These are phyloP conservation scores for Mylabris sibirica DNA, from an alignment of 2,888 invertebrate species.

Conservation along the genomic window DNA sequence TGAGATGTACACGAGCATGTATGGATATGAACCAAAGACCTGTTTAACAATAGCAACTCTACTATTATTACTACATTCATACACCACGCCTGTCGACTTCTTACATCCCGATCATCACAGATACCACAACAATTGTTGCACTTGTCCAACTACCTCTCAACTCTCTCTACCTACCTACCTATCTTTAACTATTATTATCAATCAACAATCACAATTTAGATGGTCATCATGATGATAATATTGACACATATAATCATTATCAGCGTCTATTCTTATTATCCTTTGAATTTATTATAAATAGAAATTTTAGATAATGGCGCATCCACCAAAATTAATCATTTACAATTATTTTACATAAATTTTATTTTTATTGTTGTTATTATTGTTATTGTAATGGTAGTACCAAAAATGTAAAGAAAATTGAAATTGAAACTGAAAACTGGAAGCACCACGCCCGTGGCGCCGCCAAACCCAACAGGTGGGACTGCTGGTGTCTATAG, in stretches of 20 bases:
- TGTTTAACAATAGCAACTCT: slow-evolving; percentile 35
- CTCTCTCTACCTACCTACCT: background rate
- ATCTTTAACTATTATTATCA: background rate
- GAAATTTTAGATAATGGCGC: background rate
- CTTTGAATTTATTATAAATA: background rate
- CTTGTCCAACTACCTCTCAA: slow-evolving; percentile 1
- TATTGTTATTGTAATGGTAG: background rate
- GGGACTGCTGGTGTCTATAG: slow-evolving; percentile 46
- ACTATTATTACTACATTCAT: slow-evolving; percentile 37
- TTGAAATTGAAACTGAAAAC: slow-evolving; percentile 10
- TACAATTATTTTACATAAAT: background rate
- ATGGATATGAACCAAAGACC: slow-evolving; percentile 34
- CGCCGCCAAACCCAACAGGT: slow-evolving; percentile 59
- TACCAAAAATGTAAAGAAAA: slow-evolving; percentile 1
- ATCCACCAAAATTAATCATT: slow-evolving; percentile 3
- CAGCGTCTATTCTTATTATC: background rate
- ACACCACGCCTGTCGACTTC: slow-evolving; percentile 36
- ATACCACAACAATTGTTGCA: slow-evolving; percentile 9
- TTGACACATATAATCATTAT: background rate
- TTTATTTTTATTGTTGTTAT: no score
- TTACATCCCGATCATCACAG: slow-evolving; percentile 25
- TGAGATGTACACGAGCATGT: slow-evolving; percentile 36
- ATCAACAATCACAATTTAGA: background rate
- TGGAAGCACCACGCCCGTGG: slow-evolving; percentile 55
- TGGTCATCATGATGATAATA: background rate